Evolutionary conservation across 2,113 vertebrate genomes (phyloP).

Genomic region (Sinocyclocheilus grahami): DNA sequence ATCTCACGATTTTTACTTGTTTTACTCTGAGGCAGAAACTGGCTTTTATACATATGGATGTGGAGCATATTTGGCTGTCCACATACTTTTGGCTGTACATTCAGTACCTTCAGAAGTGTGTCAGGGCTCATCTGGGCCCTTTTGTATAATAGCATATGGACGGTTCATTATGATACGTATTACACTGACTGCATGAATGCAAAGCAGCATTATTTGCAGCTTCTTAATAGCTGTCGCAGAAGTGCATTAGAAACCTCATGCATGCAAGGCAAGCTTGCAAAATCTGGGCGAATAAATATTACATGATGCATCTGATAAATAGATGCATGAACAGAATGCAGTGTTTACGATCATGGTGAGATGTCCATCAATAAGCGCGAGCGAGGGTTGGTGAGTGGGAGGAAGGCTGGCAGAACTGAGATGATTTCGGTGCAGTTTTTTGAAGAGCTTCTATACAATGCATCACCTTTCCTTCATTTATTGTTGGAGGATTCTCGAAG

Average conservation of each 20-base stretch:
- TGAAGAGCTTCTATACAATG: conserved; percentile 54
- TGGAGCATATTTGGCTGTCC: not conserved
- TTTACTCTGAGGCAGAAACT: not conserved
- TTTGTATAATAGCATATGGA: not conserved
- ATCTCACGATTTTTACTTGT: not conserved
- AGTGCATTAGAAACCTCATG: conserved; percentile 18
- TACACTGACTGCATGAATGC: not conserved
- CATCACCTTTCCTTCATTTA: conserved; percentile 60
- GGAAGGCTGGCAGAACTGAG: conserved; percentile 32
- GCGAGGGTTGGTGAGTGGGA: conserved; percentile 2
- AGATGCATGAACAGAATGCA: conserved; percentile 41
- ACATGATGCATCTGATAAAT: conserved; percentile 66
- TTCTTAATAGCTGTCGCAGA: not conserved
- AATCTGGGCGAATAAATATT: conserved; percentile 72
- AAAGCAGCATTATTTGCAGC: conserved; percentile 32
- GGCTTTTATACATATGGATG: not conserved
- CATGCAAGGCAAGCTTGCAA: conserved; percentile 58
- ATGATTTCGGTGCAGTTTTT: conserved; percentile 55
- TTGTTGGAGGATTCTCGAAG: conserved; percentile 59
- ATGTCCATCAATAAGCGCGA: conserved; percentile 28
- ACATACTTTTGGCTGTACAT: not conserved
- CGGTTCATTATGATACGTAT: conserved; percentile 4
- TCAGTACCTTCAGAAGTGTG: not conserved
- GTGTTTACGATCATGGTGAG: conserved; percentile 9
- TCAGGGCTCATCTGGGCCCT: not conserved